Evolutionary conservation across 1,140 invertebrate genomes (phyloP).

Genomic region (Diuraphis noxia): DNA sequence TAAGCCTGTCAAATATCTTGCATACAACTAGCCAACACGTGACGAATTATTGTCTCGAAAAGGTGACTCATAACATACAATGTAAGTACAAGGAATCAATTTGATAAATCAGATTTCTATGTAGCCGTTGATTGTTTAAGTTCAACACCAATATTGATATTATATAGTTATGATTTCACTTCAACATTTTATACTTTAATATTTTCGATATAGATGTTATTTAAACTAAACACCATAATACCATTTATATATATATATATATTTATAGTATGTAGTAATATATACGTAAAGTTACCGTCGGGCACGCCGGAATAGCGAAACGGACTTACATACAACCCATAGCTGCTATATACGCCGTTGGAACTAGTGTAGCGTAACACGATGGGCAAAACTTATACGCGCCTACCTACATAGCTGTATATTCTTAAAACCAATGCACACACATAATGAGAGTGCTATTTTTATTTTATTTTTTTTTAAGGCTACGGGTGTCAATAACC

Average conservation of each 20-base stretch:
- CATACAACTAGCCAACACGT: background rate
- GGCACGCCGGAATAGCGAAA: background rate
- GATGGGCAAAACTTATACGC: slow-evolving; percentile 1
- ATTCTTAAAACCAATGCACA: background rate
- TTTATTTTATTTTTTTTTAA: background rate
- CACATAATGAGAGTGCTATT: background rate
- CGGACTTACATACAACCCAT: background rate
- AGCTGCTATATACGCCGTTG: background rate
- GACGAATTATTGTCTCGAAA: no score
- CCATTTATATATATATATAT: background rate
- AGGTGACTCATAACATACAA: no score
- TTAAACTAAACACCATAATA: background rate
- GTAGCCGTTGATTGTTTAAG: background rate
- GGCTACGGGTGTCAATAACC: slow-evolving; percentile 25
- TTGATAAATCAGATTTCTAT: background rate
- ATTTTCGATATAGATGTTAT: background rate
- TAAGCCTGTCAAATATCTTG: background rate
- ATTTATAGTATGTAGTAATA: no score
- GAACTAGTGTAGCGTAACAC: slow-evolving; percentile 11
- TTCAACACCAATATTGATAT: background rate
- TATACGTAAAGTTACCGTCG: no score
- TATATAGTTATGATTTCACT: background rate
- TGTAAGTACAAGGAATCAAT: no score
- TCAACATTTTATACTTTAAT: background rate
- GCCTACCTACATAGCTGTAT: background rate